These are phyloP conservation scores for Rousettus madagascariensis DNA, from an alignment of 2,797 vertebrate species.

Conservation along the genomic window DNA sequence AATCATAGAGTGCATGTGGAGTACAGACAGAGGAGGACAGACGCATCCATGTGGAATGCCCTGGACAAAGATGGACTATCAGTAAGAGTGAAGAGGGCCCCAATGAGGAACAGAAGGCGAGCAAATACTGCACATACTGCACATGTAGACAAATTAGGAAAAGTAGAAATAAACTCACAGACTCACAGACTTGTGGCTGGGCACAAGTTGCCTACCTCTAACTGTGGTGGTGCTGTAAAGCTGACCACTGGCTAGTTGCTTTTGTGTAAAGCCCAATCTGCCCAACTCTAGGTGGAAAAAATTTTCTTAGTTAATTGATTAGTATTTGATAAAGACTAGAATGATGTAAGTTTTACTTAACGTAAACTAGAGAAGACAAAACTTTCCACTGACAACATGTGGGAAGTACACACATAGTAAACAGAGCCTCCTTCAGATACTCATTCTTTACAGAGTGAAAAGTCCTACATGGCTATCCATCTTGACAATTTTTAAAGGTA, in stretches of 20 bases:
- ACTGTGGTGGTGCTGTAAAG: not conserved
- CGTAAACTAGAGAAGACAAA: not conserved
- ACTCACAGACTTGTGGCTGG: not conserved
- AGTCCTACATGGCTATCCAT: not conserved
- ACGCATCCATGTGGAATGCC: not conserved
- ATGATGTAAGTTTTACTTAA: not conserved
- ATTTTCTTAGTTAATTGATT: not conserved
- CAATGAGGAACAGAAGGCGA: not conserved
- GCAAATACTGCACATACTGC: not conserved
- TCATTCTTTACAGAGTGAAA: not conserved
- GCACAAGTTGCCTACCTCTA: too few relatives aligned
- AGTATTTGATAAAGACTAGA: not conserved
- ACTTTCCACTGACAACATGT: not conserved
- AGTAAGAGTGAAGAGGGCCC: too few relatives aligned
- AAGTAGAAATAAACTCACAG: not conserved
- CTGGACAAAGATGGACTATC: not conserved
- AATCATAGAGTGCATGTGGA: too few relatives aligned
- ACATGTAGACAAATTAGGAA: not conserved
- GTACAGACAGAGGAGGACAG: not conserved
- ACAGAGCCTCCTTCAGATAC: not conserved
- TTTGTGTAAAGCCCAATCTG: not conserved
- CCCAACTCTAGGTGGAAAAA: not conserved
- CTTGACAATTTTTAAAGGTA: not conserved
- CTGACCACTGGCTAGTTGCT: fast-evolving
- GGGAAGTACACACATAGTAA: fast-evolving